These are phyloP conservation scores for Ispidina picta DNA, from an alignment of 2,797 vertebrate species.

Conservation along the genomic window DNA sequence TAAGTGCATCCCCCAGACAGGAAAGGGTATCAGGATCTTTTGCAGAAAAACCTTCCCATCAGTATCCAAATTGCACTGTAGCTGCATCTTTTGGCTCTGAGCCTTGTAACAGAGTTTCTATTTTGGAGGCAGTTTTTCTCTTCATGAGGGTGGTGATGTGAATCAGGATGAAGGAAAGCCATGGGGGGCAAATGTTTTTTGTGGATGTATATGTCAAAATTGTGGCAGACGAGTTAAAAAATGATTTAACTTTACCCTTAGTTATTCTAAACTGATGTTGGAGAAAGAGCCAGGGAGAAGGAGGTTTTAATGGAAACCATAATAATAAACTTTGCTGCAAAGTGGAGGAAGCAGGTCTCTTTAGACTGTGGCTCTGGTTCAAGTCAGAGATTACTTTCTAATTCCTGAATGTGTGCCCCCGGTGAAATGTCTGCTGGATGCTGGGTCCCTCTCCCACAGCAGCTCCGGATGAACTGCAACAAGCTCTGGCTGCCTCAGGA, in stretches of 20 bases:
- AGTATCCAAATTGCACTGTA: accelerated
- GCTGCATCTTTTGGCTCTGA: neutral
- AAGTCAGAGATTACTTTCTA: conserved; percentile 62
- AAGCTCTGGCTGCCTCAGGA: neutral
- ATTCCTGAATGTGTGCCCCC: conserved; percentile 64
- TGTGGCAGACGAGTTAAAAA: conserved; percentile 15
- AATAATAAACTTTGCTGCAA: conserved; percentile 47
- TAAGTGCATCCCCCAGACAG: neutral
- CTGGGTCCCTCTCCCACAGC: conserved; percentile 12
- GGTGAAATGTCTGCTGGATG: conserved; percentile 59
- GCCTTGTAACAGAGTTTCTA: neutral
- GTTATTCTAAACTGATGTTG: conserved; percentile 20
- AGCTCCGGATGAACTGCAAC: neutral
- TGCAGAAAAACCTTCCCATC: neutral
- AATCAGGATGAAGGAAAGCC: neutral
- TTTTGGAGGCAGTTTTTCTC: neutral
- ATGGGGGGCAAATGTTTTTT: neutral
- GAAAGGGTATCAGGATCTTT: neutral
- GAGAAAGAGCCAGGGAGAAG: neutral
- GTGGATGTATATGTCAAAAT: neutral
- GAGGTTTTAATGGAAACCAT: conserved; percentile 39
- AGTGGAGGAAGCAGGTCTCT: conserved; percentile 64
- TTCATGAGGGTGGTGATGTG: neutral
- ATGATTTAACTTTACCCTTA: neutral
- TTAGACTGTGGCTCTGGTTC: conserved; percentile 57